Evolutionary conservation across 2,888 invertebrate genomes (phyloP).

Genomic region (Sphaerophoria rueppellii): DNA sequence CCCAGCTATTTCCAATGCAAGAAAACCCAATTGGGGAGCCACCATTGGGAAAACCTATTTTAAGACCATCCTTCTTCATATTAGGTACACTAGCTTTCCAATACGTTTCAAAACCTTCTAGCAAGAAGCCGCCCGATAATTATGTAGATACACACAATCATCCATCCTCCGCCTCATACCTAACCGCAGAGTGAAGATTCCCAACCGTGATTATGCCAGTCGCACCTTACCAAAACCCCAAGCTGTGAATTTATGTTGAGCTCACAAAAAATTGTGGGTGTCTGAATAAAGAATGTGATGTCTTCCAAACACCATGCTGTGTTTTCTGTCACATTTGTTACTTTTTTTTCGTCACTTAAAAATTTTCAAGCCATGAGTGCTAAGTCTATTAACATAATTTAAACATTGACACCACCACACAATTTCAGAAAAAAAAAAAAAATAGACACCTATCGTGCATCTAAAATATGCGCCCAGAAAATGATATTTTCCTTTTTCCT

Average conservation of each 20-base stretch:
- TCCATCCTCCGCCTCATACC: no score
- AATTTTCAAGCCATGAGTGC: constrained; percentile 4
- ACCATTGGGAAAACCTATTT: no score
- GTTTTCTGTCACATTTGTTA: constrained; percentile 33
- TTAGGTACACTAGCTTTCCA: no score
- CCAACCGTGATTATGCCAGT: no score
- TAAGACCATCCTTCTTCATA: no score
- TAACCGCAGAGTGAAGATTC: no score
- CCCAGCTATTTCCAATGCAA: no score
- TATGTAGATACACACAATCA: no score
- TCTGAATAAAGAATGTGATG: no score
- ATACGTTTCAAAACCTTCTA: no score
- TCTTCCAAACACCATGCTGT: neutral
- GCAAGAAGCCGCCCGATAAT: no score
- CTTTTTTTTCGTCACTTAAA: constrained; percentile 33
- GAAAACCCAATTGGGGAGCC: no score
- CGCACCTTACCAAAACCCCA: neutral
- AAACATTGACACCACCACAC: constrained; percentile 45
- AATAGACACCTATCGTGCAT: constrained; percentile 1
- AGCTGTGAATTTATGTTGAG: constrained; percentile 54
- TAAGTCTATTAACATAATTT: constrained; percentile 52
- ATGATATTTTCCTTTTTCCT: neutral
- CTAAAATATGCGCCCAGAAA: constrained; percentile 38
- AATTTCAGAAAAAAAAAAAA: constrained; percentile 10
- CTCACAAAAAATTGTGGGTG: neutral